Conservation (phyloP, 2,113 vertebrate species). For the Ictalurus furcatus region DNA sequence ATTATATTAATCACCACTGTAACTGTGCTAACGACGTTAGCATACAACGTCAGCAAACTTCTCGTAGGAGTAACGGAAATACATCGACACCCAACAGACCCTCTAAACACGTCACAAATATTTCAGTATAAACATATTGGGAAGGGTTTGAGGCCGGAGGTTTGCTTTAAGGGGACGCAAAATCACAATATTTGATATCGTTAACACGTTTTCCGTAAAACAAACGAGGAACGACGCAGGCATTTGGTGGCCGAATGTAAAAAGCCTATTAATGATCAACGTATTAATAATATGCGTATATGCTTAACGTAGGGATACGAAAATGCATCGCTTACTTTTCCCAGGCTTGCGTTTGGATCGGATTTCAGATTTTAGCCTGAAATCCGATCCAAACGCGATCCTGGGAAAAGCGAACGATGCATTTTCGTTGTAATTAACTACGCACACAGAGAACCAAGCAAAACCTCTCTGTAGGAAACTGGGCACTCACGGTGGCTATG, state of each 20-base stretch:
- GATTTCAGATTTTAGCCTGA: not conserved
- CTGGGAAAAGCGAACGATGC: not conserved
- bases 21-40: not conserved
- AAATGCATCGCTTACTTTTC: no score
- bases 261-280: not conserved
- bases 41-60: not conserved
- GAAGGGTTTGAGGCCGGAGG: not conserved
- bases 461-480: slow-evolving; percentile 15
- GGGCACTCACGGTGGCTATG: slow-evolving; percentile 77
- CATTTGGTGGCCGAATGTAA: not conserved
- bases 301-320: not conserved
- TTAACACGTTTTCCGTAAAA: not conserved
- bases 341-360: not conserved
- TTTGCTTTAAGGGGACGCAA: not conserved
- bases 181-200: not conserved
- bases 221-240: not conserved
- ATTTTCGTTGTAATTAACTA: not conserved
- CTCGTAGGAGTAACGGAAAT: not conserved
- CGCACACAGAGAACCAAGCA: slow-evolving; percentile 22
- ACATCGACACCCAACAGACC: not conserved
- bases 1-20: not conserved
- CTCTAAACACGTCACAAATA: not conserved
- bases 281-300: not conserved
- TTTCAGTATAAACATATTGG: not conserved
- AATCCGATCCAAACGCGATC: not conserved